A percentile compares a stretch with the other conserved stretches of the same genome.
Evolutionary conservation across 2,113 vertebrate species (phyloP).

Genomic region (Bos javanicus): DNA sequence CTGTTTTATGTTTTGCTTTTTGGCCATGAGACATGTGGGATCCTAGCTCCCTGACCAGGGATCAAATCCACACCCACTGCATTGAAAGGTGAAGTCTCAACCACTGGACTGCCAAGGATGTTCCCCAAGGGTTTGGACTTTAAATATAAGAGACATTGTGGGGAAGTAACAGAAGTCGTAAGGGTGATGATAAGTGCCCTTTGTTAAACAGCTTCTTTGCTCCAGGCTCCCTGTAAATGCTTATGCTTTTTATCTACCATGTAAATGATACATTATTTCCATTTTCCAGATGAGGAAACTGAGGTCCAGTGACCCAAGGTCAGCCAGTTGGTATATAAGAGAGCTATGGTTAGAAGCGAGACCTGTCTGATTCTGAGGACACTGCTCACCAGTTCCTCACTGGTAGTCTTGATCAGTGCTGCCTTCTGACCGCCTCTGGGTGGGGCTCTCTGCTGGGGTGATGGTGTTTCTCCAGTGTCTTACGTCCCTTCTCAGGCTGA

Average conservation of each 20-base stretch:
- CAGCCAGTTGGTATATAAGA: not conserved
- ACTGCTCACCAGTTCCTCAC: accelerated
- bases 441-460: not conserved
- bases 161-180: not conserved
- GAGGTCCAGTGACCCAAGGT: not conserved
- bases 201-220: not conserved
- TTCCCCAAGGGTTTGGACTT: not conserved
- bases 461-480: not conserved
- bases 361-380: not conserved
- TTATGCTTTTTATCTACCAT: not conserved
- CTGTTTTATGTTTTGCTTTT: not conserved
- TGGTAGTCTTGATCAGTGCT: accelerated
- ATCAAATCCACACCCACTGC: not conserved
- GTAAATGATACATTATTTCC: not conserved
- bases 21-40: not conserved
- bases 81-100: not conserved
- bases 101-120: not conserved
- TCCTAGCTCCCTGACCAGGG: not conserved
- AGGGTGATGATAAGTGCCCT: not conserved
- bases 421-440: not conserved
- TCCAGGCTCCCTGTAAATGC: not conserved
- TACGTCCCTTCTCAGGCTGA: not conserved
- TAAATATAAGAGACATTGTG: not conserved
- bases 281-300: not conserved
- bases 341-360: not conserved